These are phyloP conservation scores for Pristionchus pacificus DNA, from an alignment of 1,140 invertebrate species.

Conservation along the genomic window DNA sequence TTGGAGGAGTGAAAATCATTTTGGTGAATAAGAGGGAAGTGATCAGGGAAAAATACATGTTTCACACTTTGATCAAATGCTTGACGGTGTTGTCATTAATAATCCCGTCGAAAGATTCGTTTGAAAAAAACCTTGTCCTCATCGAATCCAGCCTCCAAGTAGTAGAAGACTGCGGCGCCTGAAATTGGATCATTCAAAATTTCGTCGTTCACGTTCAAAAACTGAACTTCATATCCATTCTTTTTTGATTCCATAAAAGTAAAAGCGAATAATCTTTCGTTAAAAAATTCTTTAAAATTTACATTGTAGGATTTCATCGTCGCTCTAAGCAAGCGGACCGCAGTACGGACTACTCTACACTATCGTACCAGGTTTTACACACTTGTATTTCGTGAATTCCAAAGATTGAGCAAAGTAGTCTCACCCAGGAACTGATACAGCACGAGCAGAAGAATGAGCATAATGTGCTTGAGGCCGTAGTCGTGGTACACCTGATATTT, in stretches of 20 bases:
- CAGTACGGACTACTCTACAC: too few relatives aligned
- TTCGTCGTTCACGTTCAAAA: too few relatives aligned
- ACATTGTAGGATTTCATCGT: too few relatives aligned
- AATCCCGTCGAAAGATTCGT: constrained; percentile 1
- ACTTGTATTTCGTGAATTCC: too few relatives aligned
- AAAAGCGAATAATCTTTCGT: too few relatives aligned
- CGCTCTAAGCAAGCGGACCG: too few relatives aligned
- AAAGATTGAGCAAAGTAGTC: too few relatives aligned
- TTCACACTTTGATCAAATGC: constrained; percentile 11
- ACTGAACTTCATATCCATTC: too few relatives aligned
- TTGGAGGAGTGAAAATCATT: background rate
- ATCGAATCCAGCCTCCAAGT: constrained; percentile 38
- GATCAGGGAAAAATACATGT: background rate
- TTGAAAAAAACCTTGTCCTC: constrained; percentile 41
- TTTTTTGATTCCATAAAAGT: too few relatives aligned
- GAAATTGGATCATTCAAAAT: too few relatives aligned
- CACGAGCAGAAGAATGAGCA: constrained; percentile 38
- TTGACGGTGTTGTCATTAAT: background rate
- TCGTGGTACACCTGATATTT: constrained; percentile 40
- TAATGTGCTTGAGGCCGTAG: constrained; percentile 45
- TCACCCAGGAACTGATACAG: constrained; percentile 47
- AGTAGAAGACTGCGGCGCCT: constrained; percentile 46
- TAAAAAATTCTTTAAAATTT: too few relatives aligned
- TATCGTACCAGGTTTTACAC: too few relatives aligned
- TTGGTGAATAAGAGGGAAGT: background rate